A percentile compares a stretch with the other conserved stretches of the same genome.
These are phyloP conservation scores for Paraplagusia blochii DNA, from an alignment of 2,113 vertebrate genomes.

Conservation along the genomic window DNA sequence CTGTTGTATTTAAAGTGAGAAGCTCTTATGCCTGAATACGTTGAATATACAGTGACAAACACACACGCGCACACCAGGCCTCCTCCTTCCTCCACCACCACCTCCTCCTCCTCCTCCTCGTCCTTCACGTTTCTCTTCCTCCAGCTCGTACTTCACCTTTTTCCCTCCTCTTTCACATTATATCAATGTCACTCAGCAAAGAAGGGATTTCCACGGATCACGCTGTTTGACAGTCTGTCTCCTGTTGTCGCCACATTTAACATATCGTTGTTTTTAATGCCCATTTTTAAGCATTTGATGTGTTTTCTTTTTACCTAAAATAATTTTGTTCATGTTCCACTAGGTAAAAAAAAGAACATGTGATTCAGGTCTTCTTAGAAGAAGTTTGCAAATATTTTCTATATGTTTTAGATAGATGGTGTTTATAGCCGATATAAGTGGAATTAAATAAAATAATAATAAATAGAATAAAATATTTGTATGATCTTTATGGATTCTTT, in stretches of 20 bases:
- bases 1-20: slow-evolving; percentile 47
- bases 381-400: no score
- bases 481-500: no score
- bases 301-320: not conserved
- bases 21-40: slow-evolving; percentile 59
- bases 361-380: no score
- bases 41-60: slow-evolving; percentile 53
- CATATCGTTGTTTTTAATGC: slow-evolving; percentile 24
- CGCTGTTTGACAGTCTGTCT: slow-evolving; percentile 20
- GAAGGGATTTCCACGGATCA: slow-evolving; percentile 6
- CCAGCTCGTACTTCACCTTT: slow-evolving; percentile 24
- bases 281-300: not conserved
- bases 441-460: no score
- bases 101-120: slow-evolving; percentile 9
- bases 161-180: slow-evolving; percentile 25
- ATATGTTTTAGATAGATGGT: no score
- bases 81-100: no score
- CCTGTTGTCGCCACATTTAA: slow-evolving; percentile 5
- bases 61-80: not conserved
- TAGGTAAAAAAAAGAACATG: no score
- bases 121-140: slow-evolving; percentile 15
- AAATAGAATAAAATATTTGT: no score
- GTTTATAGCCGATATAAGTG: no score
- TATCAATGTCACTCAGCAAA: slow-evolving; percentile 39
- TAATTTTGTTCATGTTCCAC: not conserved